Evolutionary conservation across 2,888 invertebrate genomes (phyloP), one percentile per base, ranked within the genome.

Genomic region (Macrophya annulata): DNA sequence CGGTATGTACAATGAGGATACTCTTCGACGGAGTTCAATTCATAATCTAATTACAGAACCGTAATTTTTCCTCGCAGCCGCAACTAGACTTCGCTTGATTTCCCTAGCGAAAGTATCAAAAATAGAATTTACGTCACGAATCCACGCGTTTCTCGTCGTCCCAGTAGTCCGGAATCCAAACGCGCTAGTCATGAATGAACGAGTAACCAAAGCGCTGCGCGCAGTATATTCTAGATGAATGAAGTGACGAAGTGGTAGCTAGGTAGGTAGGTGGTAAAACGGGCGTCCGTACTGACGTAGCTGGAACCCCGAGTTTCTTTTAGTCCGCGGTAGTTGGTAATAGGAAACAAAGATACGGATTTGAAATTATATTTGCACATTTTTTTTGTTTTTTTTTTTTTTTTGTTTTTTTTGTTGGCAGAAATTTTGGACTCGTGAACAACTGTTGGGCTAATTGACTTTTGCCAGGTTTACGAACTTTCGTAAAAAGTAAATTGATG

Each of bases 181-280:
- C 55, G 15, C 83, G 51, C 37, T 31, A n/a, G 77, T 79, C 85
- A 65, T 85, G 65, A 85, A 85, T 85, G 85, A 85, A 79, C 77
- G 79, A 85, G 48, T 79, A 45, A 77, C 43, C 10, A 62, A 79
- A 51, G 71, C 51, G 76, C 79, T 37, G 40, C 48, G 76, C 62
- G 79, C 37, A 59, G 79, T 79, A 62, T 77, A 62, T 77, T 76
- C 45, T 65, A 77, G 15, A 85, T 85, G 85, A 85, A 85, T 85
- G 85, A 85, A 79, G 79, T 59, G 40, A 79, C 59, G 79, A 31
- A 31, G 31, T 31, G 31, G 31, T 31, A 31, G n/a, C n/a, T 31
- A 31, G 31, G 31, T 31, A 31, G 31, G 40, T 79, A 62, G 79
- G 79, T 79, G 79, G 79, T 9, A 79, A 79, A 43, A 12, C 79